phyloP scores from a whole-genome alignment of 1,140 invertebrate genomes.

The Mizuhopecten yessoensis region DNA sequence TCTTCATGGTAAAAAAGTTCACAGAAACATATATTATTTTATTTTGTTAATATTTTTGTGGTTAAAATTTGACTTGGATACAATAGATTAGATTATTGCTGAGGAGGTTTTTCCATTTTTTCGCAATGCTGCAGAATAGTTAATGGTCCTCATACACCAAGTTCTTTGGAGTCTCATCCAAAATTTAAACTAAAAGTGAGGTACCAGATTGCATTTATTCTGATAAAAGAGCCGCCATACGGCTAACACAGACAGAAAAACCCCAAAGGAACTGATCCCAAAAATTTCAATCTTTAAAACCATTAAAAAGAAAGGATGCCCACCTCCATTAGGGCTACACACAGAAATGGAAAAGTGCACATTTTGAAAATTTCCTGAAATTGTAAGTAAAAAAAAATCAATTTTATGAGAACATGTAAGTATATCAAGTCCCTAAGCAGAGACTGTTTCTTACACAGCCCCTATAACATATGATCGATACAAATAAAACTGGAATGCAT shows the following conservation, averaged over 20 bases:
- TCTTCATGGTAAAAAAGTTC: too few relatives aligned
- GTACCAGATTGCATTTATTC: background rate
- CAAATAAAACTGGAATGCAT: background rate
- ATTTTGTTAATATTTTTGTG: too few relatives aligned
- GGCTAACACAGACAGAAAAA: background rate
- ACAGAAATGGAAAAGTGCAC: conserved; percentile 17
- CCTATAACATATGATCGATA: background rate
- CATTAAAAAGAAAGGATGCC: background rate
- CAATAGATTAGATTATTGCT: background rate
- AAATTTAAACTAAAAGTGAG: conserved; percentile 1
- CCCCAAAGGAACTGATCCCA: background rate
- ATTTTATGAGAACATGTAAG: conserved; percentile 22
- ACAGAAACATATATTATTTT: too few relatives aligned
- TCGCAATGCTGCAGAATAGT: background rate
- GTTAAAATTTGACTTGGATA: background rate
- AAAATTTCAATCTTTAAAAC: background rate
- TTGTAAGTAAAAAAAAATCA: conserved; percentile 11
- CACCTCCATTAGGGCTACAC: background rate
- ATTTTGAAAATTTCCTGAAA: conserved; percentile 36
- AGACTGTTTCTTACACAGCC: conserved; percentile 7
- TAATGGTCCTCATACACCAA: background rate
- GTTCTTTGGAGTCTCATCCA: background rate
- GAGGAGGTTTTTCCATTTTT: background rate
- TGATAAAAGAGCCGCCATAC: conserved; percentile 37
- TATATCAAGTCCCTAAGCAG: conserved; percentile 24